Base-by-base conservation (phyloP, 2,113 vertebrate species). In the Cryptotis parvus region DNA sequence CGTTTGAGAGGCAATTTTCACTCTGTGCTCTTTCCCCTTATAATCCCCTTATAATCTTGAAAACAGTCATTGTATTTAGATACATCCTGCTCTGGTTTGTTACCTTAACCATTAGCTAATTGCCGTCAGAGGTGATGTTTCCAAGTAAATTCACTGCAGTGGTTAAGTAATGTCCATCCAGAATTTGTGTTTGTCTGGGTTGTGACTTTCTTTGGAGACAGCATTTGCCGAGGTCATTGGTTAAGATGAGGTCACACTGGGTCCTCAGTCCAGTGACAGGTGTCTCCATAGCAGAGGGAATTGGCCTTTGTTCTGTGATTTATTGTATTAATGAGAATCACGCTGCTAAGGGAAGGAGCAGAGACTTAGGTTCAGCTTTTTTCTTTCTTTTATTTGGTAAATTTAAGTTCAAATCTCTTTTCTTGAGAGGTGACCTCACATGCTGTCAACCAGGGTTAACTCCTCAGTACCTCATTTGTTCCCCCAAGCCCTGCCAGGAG, bases 171-270 rank as follows among this genome's bases (percentile, higher is more conserved):
- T 37, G 41, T 14, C 7, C 20, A 6, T 5, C 24, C 11, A 29
- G 24, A 91, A 85, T 63, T 82, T 68, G 70, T 33, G 26, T 63
- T 49, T 37, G 2, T 37, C 12, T 9, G 78, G 37, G 1, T 45
- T 84, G 6, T 75, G 22, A 63, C 73, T 55, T 93, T 52, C 68
- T 83, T 89, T 87, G 52, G 41, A 55, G 79, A 43, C 52, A 85
- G 39, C 58, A 65, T 78, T 84, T 84, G 55, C 14, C 52, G 4
- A 49, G 65, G 3, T 84, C 37, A 22, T 63, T 45, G 41, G 43
- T 73, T 61, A 66, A 20, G 29, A 84, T 39, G 84, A 74, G 10
- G 9, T 68, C 55, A 26, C 73, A 27, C 2, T 58, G n/a, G 24
- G 20, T 22, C 31, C 76, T 49, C 75, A 89, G 63, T 35, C 45